A percentile compares a stretch with the other conserved stretches of the same genome.
Evolutionary conservation across 2,797 vertebrate genomes (phyloP).

Genomic region (Cercopithecus hamlyni): DNA sequence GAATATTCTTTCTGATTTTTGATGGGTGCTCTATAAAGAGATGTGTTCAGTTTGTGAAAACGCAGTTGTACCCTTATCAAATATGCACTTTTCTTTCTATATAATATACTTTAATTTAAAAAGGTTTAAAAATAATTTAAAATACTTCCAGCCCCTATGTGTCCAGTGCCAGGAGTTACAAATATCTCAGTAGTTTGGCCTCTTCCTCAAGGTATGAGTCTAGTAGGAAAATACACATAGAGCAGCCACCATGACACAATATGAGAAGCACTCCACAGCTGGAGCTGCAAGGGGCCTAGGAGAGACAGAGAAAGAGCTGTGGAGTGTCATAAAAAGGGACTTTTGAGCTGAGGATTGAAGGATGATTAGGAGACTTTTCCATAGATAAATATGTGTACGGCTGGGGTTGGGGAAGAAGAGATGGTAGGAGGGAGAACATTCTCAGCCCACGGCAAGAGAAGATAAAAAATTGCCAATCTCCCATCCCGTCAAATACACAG

Average conservation of each 20-base stretch:
- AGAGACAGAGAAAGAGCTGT: not conserved
- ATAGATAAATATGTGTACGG: not conserved
- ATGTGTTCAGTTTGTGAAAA: not conserved
- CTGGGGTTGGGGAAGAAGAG: not conserved
- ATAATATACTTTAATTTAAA: not conserved
- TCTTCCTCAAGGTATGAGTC: not conserved
- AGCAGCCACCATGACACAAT: accelerated
- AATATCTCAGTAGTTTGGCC: not conserved
- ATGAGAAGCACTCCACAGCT: too few relatives aligned
- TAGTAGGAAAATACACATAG: not conserved
- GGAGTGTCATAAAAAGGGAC: not conserved
- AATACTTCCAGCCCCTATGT: not conserved
- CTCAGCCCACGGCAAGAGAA: not conserved
- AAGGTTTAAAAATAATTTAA: not conserved
- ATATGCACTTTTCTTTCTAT: not conserved
- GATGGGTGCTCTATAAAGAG: not conserved
- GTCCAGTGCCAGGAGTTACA: not conserved
- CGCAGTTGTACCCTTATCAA: not conserved
- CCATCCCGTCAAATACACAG: not conserved
- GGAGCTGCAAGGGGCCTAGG: not conserved
- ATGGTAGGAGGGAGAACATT: not conserved
- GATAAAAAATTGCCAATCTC: not conserved
- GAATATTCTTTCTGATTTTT: not conserved
- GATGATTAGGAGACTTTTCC: not conserved
- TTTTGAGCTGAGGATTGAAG: not conserved